Evolutionary conservation across 2,888 invertebrate genomes (phyloP), one percentile per base, ranked within the genome.

Genomic region (Graphium colonna): DNA sequence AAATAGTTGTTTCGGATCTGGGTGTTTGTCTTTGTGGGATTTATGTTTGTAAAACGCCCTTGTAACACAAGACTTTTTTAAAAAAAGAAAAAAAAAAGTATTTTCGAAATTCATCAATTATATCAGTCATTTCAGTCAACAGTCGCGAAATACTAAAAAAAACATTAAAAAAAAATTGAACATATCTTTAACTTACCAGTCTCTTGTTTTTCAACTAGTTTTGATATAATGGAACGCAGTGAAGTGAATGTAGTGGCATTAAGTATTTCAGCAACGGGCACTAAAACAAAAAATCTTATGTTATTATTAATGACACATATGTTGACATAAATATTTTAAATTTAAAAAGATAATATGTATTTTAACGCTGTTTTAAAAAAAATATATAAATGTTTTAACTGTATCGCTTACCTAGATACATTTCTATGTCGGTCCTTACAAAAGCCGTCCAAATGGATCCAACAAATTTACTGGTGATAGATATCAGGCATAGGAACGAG

Each of bases 381-480:
- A 45, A 33, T 45, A 16, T 31, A 31, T 1, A 26, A 31, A 31
- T 4, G 7, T 36, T 36, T 12, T 53, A 60, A 12, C 17, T 21
- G 2, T 21, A 21, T 21, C 21, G 5, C 73, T 71, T 63, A 89
- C 89, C 79, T 40, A 87, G 62, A 58, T 80, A 88, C 85, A 89
- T 82, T 62, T 88, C 87, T 1, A 86, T 53, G 44, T 87, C 82
- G 0, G 81, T 81, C 9, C 57, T 73, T 0, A 84, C 79, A 56
- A 88, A 87, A 0, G 88, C 85, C 0, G 79, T 85, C 88, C 88
- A 88, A n/a, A 81, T 69, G 1, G 83, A 75, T 3, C 86, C 88
- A 0, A 74, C 65, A 36, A 82, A 80, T 61, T 87, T 88, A 73
- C 87, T 89, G 57, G 64, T 33, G n/a, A 85, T 71, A 0, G 88